These are phyloP conservation scores for Epinotia bilunana DNA, from an alignment of 2,888 invertebrate genomes.

Conservation along the genomic window DNA sequence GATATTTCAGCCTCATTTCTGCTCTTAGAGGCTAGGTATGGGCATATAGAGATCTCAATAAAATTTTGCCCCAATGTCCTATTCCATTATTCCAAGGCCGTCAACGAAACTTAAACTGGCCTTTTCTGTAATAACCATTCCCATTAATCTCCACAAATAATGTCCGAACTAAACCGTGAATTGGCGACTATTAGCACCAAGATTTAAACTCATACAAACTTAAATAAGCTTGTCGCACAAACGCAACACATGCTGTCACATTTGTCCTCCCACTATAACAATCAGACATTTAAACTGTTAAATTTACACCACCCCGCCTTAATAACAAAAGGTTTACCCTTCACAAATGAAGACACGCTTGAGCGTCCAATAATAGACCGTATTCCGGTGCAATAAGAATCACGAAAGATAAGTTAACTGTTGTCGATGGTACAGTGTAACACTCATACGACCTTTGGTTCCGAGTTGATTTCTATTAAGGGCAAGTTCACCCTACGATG, in stretches of 20 bases:
- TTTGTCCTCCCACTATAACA: conserved; percentile 58
- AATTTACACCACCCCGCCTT: conserved; percentile 51
- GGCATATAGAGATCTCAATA: no score
- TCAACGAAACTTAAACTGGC: background rate
- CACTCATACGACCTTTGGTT: conserved; percentile 53
- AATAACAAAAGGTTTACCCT: conserved; percentile 35
- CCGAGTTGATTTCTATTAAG: conserved; percentile 49
- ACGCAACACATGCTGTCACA: conserved; percentile 55
- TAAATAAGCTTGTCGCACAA: conserved; percentile 55
- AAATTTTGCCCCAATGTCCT: background rate
- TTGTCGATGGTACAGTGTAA: conserved; percentile 9
- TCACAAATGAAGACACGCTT: background rate
- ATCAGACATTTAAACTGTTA: conserved; percentile 55
- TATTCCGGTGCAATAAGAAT: background rate
- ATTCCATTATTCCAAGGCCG: background rate
- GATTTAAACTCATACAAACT: conserved; percentile 42
- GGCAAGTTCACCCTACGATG: conserved; percentile 61
- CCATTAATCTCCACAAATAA: conserved; percentile 32
- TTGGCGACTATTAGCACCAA: conserved; percentile 48
- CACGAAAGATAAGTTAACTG: background rate
- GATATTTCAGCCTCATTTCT: no score
- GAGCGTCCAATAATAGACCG: background rate
- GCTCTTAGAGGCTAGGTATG: no score
- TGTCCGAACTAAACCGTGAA: conserved; percentile 47
- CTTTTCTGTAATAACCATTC: conserved; percentile 22